A percentile compares a stretch with the other conserved stretches of the same genome.
phyloP scores from a whole-genome alignment of 2,113 vertebrate species.

The Sigmodon hispidus region DNA sequence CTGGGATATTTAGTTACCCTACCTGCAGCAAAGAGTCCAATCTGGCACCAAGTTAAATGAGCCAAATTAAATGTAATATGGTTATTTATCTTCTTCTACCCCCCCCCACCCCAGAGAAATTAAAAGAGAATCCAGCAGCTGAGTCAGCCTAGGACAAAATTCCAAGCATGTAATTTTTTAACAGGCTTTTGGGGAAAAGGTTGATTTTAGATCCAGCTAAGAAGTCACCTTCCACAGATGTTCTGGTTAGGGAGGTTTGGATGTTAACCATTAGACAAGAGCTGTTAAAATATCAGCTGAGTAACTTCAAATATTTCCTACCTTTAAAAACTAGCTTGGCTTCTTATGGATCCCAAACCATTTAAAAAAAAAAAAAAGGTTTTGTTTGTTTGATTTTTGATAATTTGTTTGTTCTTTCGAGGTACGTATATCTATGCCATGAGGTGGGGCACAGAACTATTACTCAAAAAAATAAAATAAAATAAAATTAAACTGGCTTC shows the following conservation, averaged over 20 bases:
- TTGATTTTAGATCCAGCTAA: conserved; percentile 71
- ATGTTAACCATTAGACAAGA: conserved; percentile 76
- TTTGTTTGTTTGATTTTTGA: not conserved
- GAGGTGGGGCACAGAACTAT: not conserved
- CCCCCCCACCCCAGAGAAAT: not conserved
- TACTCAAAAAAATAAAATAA: not conserved
- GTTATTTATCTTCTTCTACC: not conserved
- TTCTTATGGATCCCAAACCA: not conserved
- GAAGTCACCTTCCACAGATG: conserved; percentile 64
- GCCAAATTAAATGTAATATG: conserved; percentile 16
- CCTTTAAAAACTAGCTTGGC: conserved; percentile 57
- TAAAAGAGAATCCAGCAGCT: conserved; percentile 54
- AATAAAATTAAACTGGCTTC: not conserved
- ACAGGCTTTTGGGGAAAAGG: conserved; percentile 68
- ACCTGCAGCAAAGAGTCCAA: not conserved
- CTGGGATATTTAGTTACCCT: not conserved
- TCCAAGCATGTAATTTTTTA: conserved; percentile 81
- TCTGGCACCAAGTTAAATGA: not conserved
- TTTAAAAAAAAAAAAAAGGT: conserved; percentile 24
- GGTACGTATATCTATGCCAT: not conserved
- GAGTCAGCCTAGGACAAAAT: conserved; percentile 65
- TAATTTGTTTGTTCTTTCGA: not conserved
- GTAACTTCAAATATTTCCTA: conserved; percentile 57
- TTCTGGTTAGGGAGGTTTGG: conserved; percentile 62
- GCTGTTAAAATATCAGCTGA: conserved; percentile 69